Percentiles rank a stretch among this genome's conserved stretches.
Conservation (phyloP, 2,797 vertebrate genomes). For the Cyclopterus lumpus region DNA sequence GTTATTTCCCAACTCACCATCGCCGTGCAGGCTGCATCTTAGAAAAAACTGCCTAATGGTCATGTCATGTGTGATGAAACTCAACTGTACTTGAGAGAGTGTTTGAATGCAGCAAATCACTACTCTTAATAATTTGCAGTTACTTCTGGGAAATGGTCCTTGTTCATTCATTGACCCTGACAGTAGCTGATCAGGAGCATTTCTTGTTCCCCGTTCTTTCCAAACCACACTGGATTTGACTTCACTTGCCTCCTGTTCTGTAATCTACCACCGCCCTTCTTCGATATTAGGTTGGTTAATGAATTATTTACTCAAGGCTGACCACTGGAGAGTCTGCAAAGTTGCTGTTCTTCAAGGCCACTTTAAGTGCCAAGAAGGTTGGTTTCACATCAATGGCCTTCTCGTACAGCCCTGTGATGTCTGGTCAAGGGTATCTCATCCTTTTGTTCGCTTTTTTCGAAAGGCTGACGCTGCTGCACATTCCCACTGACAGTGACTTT, state of each 20-base stretch:
- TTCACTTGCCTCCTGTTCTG: background rate
- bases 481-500: background rate
- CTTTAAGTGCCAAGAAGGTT: constrained; percentile 2
- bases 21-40: background rate
- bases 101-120: constrained; percentile 11
- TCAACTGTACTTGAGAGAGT: background rate
- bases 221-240: background rate
- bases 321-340: constrained; percentile 1
- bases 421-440: background rate
- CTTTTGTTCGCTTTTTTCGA: background rate
- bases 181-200: background rate
- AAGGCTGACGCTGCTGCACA: background rate
- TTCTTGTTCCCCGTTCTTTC: background rate
- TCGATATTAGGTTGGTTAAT: constrained; percentile 5
- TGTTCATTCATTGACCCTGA: background rate
- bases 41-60: constrained; percentile 7
- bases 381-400: constrained; percentile 10
- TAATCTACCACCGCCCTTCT: background rate
- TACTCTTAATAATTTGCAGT: background rate
- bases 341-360: constrained; percentile 8
- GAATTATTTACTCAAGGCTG: background rate
- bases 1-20: background rate
- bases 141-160: background rate
- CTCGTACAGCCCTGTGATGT: background rate
- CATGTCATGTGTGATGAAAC: constrained; percentile 8